These are phyloP conservation scores for Tachystola acroxantha DNA, from an alignment of 2,888 invertebrate species.

Conservation along the genomic window DNA sequence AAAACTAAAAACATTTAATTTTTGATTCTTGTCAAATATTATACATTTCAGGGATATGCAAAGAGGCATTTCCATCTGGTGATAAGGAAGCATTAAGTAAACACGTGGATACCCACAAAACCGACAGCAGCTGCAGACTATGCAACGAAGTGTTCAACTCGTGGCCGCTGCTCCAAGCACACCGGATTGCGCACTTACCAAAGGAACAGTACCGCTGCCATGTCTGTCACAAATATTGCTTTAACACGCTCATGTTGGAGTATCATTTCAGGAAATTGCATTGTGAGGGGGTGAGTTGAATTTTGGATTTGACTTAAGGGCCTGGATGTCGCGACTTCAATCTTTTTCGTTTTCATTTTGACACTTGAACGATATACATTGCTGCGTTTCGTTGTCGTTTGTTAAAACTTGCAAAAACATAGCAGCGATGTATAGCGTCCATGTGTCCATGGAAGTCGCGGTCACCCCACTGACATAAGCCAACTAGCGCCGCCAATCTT, in stretches of 20 bases:
- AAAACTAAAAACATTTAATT: no score
- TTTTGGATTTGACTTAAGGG: no score
- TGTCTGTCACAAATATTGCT: constrained; percentile 32
- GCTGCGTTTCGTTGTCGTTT: no score
- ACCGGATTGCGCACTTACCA: constrained; percentile 40
- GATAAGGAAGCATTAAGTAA: constrained; percentile 18
- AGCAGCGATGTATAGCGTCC: no score
- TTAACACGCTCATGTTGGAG: constrained; percentile 28
- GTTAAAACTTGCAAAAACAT: no score
- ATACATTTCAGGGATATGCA: constrained; percentile 5
- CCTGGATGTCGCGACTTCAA: no score
- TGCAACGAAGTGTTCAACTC: constrained; percentile 30
- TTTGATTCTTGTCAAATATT: no score
- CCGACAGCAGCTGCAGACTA: constrained; percentile 26
- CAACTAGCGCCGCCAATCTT: no score
- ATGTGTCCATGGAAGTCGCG: no score
- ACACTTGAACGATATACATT: no score
- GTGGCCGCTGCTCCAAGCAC: constrained; percentile 37
- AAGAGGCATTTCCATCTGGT: constrained; percentile 4
- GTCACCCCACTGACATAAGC: no score
- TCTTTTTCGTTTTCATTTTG: no score
- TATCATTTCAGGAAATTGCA: constrained; percentile 42
- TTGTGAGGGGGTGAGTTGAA: constrained; percentile 31
- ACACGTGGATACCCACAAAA: constrained; percentile 43
- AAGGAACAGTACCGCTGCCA: constrained; percentile 32